These are phyloP conservation scores for Pangasius djambal DNA, from an alignment of 2,797 vertebrate genomes.

Conservation along the genomic window DNA sequence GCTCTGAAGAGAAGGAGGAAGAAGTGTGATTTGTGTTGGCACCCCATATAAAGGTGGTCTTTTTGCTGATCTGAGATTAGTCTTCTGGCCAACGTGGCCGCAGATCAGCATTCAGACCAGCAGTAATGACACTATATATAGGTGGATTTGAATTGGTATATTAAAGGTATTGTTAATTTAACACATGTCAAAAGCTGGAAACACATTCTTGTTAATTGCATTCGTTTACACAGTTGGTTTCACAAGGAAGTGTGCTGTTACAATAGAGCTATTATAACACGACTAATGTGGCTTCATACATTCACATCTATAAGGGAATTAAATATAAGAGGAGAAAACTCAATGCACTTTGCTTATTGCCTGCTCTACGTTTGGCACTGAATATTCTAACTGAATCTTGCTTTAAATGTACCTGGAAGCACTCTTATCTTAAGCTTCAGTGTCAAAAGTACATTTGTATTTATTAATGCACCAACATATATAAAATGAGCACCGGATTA, in stretches of 20 bases:
- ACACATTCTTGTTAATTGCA: not conserved
- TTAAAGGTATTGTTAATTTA: conserved; percentile 43
- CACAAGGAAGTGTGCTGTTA: not conserved
- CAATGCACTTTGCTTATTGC: conserved; percentile 49
- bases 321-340: conserved; percentile 3
- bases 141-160: conserved; percentile 39
- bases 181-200: conserved; percentile 59
- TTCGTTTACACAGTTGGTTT: not conserved
- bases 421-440: conserved; percentile 15
- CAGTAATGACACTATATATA: not conserved
- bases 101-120: conserved; percentile 25
- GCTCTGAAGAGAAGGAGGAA: conserved; percentile 5
- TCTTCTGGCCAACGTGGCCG: conserved; percentile 5
- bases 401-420: conserved; percentile 29
- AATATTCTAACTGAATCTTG: conserved; percentile 27
- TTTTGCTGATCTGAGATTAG: conserved; percentile 11
- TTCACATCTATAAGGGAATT: conserved; percentile 32
- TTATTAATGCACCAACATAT: conserved; percentile 24
- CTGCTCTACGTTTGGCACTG: conserved; percentile 31
- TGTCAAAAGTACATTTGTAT: conserved; percentile 38
- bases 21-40: conserved; percentile 2
- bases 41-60: not conserved
- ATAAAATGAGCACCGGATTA: conserved; percentile 7
- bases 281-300: conserved; percentile 8
- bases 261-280: conserved; percentile 6